These are phyloP conservation scores for Anguilla marmorata DNA, from an alignment of 2,797 vertebrate genomes.

Conservation along the genomic window DNA sequence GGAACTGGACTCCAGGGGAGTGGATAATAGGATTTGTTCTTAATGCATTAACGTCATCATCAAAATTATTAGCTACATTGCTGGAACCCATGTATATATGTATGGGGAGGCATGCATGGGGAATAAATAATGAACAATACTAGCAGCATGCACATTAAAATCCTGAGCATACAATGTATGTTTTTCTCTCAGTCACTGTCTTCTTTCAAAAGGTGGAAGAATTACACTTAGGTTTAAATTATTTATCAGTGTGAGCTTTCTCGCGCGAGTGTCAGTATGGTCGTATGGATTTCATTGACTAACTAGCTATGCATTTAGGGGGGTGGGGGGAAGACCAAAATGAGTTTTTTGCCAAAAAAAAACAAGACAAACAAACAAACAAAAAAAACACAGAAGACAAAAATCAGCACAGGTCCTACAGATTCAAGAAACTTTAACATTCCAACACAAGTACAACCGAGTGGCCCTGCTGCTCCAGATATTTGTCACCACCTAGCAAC, in stretches of 20 bases:
- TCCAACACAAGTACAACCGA: background rate
- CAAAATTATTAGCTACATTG: background rate
- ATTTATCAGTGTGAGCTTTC: no score
- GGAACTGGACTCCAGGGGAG: background rate
- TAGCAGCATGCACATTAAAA: background rate
- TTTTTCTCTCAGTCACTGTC: background rate
- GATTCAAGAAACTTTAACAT: background rate
- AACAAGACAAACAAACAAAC: no score
- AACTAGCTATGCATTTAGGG: background rate
- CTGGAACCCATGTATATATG: background rate
- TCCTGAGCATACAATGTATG: background rate
- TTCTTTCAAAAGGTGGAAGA: background rate
- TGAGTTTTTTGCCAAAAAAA: background rate
- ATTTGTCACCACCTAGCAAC: background rate
- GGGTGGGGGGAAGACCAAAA: background rate
- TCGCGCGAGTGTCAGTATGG: background rate
- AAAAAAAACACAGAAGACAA: background rate
- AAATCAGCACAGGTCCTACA: background rate
- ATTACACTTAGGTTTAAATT: background rate
- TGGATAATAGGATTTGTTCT: constrained; percentile 1
- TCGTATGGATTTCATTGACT: background rate
- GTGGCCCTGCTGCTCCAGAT: background rate
- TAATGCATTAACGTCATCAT: constrained; percentile 1
- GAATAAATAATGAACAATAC: background rate
- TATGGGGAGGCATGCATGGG: background rate